Conservation (phyloP, 1,140 invertebrate genomes). For the Propsilocerus akamusi region DNA sequence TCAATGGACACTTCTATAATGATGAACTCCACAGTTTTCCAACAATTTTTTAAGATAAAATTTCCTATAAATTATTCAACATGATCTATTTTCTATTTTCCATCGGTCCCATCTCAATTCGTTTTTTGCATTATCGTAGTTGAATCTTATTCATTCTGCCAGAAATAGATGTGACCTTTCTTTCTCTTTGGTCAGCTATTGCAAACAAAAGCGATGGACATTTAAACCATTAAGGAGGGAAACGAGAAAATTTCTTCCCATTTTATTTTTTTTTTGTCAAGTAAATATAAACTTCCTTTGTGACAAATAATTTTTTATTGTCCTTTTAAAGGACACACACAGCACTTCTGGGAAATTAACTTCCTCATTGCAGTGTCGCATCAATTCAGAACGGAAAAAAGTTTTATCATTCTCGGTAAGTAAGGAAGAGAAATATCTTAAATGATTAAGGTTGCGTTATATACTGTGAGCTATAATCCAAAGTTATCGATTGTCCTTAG, state of each 20-base stretch:
- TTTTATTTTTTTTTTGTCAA: not conserved
- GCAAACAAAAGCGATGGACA: not conserved
- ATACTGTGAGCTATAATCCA: no score
- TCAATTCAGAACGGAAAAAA: no score
- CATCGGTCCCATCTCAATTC: not conserved
- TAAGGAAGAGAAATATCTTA: no score
- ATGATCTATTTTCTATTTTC: not conserved
- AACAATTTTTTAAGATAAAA: no score
- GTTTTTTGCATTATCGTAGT: not conserved
- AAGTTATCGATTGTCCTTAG: no score
- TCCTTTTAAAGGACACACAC: slow-evolving; percentile 1
- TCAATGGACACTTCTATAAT: no score
- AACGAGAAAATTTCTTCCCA: not conserved
- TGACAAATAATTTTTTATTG: slow-evolving; percentile 4
- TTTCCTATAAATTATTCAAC: slow-evolving; percentile 2
- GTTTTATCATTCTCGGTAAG: no score
- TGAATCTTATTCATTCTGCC: not conserved
- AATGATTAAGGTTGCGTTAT: not conserved
- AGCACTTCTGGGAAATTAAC: slow-evolving; percentile 3
- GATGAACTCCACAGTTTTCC: no score
- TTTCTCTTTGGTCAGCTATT: not conserved
- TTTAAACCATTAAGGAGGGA: not conserved
- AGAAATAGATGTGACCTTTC: not conserved
- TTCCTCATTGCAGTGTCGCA: no score
- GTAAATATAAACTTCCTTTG: slow-evolving; percentile 3